Evolutionary conservation across 2,113 vertebrate species (phyloP), one percentile per base, ranked within the genome.

Genomic region (Ailuropoda melanoleuca): DNA sequence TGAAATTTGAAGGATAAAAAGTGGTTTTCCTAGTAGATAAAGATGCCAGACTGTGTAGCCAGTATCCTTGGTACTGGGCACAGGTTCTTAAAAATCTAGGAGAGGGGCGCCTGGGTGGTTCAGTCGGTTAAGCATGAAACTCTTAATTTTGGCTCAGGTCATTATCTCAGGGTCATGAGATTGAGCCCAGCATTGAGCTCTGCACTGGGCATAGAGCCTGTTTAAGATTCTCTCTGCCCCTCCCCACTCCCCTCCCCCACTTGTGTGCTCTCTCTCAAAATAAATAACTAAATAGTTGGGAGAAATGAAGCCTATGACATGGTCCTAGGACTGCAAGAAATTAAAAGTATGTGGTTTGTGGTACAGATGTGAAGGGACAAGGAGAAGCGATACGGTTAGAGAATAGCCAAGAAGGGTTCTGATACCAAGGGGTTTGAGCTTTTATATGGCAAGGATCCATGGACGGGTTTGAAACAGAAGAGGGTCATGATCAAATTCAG

Each of bases 381-480:
- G 60, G 60, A 66, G 9, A 89, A 89, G 17, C 46, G 34, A 83
- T 70, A 21, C 92, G 74, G 21, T 14, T 94, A 39, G 21, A 46
- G 19, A 84, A 26, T 39, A 96, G 24, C 48, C 62, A 80, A 43
- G 10, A 95, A 92, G 10, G 5, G 26, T 90, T 92, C 39, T 92
- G 34, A 48, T 66, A 64, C 34, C 53, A 48, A 88, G 72, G 56
- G 14, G 3, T 48, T 93, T 64, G 64, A 70, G 39, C 7, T 78
- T 91, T n/a, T 66, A 58, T 88, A 50, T 86, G 46, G 9, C 46
- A 24, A 78, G 43, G 50, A 74, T 87, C n/a, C 50, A 56, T 19
- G 82, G 37, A 88, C 12, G 82, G 50, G 37, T 64, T 88, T 96
- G 90, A 96, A 96, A 18, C 60, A 95, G 60, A 84, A 94, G 24